These are phyloP conservation scores for Belgica antarctica DNA, from an alignment of 2,888 invertebrate species.

Conservation along the genomic window DNA sequence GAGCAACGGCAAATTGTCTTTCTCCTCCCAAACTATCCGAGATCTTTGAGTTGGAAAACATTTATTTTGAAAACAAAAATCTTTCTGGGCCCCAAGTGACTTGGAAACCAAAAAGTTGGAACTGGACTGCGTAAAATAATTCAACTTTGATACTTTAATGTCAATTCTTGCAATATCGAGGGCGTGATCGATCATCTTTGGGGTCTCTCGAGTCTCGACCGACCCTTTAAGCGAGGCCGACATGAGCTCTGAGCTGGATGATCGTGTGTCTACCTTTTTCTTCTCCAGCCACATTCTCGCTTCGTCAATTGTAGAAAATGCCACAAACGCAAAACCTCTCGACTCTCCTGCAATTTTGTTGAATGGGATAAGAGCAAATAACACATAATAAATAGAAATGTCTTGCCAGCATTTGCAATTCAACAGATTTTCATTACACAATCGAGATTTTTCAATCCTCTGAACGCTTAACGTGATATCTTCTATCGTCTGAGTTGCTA, in stretches of 20 bases:
- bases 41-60: too few species aligned
- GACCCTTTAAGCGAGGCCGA: too few species aligned
- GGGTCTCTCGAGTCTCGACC: too few species aligned
- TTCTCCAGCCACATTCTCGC: slow-evolving; percentile 89
- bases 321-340: slow-evolving; percentile 76
- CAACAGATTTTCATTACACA: background rate
- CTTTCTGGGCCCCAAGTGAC: background rate
- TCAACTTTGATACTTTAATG: background rate
- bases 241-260: too few species aligned
- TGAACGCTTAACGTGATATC: background rate
- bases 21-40: background rate
- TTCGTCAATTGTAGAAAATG: slow-evolving; percentile 82
- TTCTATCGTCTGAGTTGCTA: background rate
- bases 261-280: slow-evolving; percentile 68
- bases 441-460: background rate
- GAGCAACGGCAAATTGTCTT: background rate
- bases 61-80: background rate
- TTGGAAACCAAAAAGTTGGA: too few species aligned
- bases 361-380: slow-evolving; percentile 41
- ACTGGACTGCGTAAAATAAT: too few species aligned
- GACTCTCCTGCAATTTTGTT: slow-evolving; percentile 56
- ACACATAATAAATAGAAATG: slow-evolving; percentile 33
- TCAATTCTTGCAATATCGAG: too few species aligned
- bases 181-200: too few species aligned
- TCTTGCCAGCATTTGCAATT: slow-evolving; percentile 30